Evolutionary conservation across 1,140 invertebrate genomes (phyloP).

Genomic region (Metopolophium dirhodum): DNA sequence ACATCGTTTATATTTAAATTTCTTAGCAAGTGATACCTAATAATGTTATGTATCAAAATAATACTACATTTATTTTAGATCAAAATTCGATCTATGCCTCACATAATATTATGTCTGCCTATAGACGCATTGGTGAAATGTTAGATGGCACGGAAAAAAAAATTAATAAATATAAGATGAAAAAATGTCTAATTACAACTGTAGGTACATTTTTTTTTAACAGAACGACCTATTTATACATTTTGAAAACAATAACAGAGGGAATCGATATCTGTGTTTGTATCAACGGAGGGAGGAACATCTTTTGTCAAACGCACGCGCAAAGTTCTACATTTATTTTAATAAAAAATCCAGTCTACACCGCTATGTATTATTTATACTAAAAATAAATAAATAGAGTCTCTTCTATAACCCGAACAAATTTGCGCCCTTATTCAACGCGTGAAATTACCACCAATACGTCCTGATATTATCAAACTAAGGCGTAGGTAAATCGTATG

Average conservation of each 20-base stretch:
- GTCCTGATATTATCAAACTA: no score
- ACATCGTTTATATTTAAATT: neutral
- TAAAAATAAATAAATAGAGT: neutral
- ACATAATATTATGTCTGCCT: neutral
- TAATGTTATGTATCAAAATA: neutral
- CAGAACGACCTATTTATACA: neutral
- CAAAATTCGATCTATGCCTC: neutral
- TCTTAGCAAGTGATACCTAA: neutral
- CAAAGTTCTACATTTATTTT: neutral
- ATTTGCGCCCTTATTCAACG: no score
- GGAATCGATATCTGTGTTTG: neutral
- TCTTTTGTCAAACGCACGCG: neutral
- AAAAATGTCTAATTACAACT: neutral
- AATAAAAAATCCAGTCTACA: neutral
- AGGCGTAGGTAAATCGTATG: no score
- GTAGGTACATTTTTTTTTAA: neutral
- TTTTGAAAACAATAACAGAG: neutral
- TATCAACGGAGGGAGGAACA: neutral
- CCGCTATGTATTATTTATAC: neutral
- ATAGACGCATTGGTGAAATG: neutral
- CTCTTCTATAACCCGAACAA: neutral
- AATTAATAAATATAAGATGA: neutral
- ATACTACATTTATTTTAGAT: neutral
- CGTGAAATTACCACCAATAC: no score
- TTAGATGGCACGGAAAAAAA: neutral